Conservation (phyloP, 2,797 vertebrate species). For the Sebastes flavidus region DNA sequence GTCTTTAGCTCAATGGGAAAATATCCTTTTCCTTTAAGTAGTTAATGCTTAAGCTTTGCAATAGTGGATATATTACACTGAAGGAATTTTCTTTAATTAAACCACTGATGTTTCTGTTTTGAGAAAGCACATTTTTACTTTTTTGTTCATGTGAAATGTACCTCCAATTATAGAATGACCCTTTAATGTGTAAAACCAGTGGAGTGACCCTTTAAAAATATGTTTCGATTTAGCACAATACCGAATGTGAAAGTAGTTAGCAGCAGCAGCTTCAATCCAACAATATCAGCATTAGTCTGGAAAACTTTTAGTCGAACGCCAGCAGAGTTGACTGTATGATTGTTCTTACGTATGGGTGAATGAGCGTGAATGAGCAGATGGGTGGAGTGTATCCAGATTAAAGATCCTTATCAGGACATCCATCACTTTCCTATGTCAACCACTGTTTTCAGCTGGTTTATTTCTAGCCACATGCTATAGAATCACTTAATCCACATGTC, state of each 20-base stretch:
- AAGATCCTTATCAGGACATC: slow-evolving; percentile 28
- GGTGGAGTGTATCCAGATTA: slow-evolving; percentile 16
- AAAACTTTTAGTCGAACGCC: background rate
- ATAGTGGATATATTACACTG: too few species aligned
- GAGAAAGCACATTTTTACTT: too few species aligned
- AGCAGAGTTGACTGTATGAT: background rate
- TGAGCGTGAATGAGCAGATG: background rate
- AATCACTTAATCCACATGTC: slow-evolving; percentile 49
- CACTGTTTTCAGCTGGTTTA: slow-evolving; percentile 33
- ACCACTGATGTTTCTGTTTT: too few species aligned
- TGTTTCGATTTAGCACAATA: background rate
- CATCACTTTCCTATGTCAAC: slow-evolving; percentile 50
- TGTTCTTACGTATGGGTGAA: background rate
- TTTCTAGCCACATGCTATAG: slow-evolving; percentile 7
- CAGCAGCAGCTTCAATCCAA: background rate
- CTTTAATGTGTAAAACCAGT: too few species aligned
- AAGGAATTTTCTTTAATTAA: too few species aligned
- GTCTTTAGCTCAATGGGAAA: too few species aligned
- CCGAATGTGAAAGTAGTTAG: too few species aligned
- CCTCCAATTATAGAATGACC: too few species aligned
- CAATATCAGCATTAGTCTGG: background rate
- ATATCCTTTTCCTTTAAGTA: too few species aligned
- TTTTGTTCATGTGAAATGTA: too few species aligned
- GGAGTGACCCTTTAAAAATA: background rate
- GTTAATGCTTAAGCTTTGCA: too few species aligned